Conservation (phyloP, 2,888 invertebrate species). For the Cataglyphis livida region DNA sequence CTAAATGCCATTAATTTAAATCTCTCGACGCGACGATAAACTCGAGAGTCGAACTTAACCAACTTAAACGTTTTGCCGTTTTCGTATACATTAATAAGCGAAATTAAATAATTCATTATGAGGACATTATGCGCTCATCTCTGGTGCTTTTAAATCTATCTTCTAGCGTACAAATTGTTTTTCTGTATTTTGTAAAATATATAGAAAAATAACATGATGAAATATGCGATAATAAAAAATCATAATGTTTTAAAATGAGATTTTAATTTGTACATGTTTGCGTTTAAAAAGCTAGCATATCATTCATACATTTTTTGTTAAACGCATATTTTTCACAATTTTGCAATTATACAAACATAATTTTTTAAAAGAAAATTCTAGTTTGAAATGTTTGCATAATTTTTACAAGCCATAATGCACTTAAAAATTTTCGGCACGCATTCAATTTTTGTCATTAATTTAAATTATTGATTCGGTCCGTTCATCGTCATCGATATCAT, state of each 20-base stretch:
- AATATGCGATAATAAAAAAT: not conserved
- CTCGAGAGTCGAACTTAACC: constrained; percentile 13
- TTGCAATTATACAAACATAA: not conserved
- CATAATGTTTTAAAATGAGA: not conserved
- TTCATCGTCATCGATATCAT: constrained; percentile 63
- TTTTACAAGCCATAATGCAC: not conserved
- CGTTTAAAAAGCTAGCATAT: not conserved
- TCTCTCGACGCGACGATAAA: constrained; percentile 49
- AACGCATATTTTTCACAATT: not conserved
- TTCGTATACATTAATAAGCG: constrained; percentile 13
- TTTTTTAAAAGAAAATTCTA: not conserved
- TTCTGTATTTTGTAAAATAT: not conserved
- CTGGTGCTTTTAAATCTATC: not conserved
- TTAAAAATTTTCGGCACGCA: not conserved
- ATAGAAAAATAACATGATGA: too few relatives aligned
- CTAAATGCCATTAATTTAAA: constrained; percentile 73
- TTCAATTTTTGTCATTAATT: not conserved
- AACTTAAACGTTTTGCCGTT: constrained; percentile 13
- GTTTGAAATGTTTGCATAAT: not conserved
- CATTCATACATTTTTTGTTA: not conserved
- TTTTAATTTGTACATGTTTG: not conserved
- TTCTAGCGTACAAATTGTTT: not conserved
- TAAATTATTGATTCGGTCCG: constrained; percentile 19
- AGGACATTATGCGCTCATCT: not conserved
- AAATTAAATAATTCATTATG: not conserved